Evolutionary conservation across 2,888 invertebrate species (phyloP).

Genomic region (Axea sp.): DNA sequence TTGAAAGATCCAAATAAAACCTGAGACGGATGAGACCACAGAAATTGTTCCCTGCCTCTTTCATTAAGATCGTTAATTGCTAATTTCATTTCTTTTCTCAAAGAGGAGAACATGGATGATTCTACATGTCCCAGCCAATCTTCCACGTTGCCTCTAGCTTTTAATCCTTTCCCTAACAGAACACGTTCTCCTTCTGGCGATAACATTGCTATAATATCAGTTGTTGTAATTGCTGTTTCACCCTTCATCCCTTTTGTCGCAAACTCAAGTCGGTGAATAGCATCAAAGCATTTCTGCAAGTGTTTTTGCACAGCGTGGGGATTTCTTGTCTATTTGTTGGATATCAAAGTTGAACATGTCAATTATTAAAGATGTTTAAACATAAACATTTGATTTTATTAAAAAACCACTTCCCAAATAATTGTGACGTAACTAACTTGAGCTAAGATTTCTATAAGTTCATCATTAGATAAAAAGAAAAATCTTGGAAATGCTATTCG

Average conservation of each 20-base stretch:
- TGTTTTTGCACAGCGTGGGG: conserved; percentile 95
- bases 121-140: conserved; percentile 96
- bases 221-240: conserved; percentile 82
- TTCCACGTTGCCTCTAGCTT: conserved; percentile 94
- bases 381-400: no score
- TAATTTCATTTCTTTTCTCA: conserved; percentile 87
- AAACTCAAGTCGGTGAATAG: conserved; percentile 89
- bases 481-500: conserved; percentile 93
- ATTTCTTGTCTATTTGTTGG: conserved; percentile 87
- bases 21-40: conserved; percentile 87
- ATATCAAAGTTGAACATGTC: conserved; percentile 85
- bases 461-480: conserved; percentile 94
- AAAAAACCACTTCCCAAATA: no score
- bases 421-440: conserved; percentile 85
- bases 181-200: conserved; percentile 94
- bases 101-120: conserved; percentile 91
- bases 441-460: conserved; percentile 92
- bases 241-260: conserved; percentile 83
- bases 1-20: conserved; percentile 79
- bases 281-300: conserved; percentile 93
- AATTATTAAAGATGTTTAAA: no score
- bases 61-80: conserved; percentile 85
- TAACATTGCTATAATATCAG: conserved; percentile 92
- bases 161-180: conserved; percentile 88
- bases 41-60: conserved; percentile 86